phyloP scores from a whole-genome alignment of 35 echinoderm and acorn worm species.

The Ophioderma brevispina region DNA sequence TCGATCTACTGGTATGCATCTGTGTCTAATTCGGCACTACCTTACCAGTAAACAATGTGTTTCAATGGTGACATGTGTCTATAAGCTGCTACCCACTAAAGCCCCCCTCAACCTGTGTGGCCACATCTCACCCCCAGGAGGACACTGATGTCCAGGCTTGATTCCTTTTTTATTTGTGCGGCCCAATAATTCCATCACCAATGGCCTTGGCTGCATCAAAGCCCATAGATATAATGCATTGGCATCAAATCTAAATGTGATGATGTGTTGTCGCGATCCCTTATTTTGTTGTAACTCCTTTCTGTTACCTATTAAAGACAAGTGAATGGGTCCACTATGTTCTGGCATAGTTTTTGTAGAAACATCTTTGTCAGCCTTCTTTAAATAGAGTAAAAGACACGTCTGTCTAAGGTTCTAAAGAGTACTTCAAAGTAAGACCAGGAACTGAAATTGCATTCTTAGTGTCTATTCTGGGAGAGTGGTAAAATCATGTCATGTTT shows the following conservation, averaged over 20 bases:
- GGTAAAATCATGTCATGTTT: constrained; percentile 31
- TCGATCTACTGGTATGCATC: constrained; percentile 39
- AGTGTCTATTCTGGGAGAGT: no score
- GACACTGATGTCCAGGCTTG: not conserved
- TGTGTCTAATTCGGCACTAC: constrained; percentile 23
- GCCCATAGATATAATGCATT: no score
- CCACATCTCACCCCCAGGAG: not conserved
- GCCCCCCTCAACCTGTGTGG: constrained; percentile 21
- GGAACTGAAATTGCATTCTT: constrained; percentile 59
- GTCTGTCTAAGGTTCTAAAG: constrained; percentile 13
- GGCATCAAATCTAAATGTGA: no score
- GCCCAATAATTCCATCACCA: no score
- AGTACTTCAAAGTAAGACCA: constrained; percentile 45
- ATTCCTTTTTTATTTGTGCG: no score
- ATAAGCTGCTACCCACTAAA: not conserved
- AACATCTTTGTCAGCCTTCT: constrained; percentile 44
- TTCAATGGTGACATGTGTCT: not conserved
- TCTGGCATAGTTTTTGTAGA: constrained; percentile 44
- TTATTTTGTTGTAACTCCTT: not conserved
- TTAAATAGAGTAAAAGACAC: constrained; percentile 32
- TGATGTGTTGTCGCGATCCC: no score
- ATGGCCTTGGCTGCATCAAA: no score
- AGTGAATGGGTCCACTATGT: constrained; percentile 26
- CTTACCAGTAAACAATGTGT: not conserved
- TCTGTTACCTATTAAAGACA: constrained; percentile 18